These are phyloP conservation scores for Papilio elwesi DNA, from an alignment of 2,888 invertebrate genomes.

Conservation along the genomic window DNA sequence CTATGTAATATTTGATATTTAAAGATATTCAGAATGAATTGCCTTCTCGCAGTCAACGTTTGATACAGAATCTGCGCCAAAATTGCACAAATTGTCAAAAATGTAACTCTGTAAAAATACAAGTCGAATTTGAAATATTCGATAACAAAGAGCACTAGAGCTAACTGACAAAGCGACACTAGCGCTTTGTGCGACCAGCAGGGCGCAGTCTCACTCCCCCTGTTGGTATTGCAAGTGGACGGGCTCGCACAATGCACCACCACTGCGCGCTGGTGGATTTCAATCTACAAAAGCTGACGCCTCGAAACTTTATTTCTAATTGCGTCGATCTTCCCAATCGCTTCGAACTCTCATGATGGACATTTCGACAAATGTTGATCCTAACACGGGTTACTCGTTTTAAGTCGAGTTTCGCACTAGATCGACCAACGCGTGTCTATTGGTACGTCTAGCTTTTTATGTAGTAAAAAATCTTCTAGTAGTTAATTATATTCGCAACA, in stretches of 20 bases:
- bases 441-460: neutral
- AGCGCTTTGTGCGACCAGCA: constrained; percentile 1
- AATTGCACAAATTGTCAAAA: neutral
- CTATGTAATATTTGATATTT: too few relatives aligned
- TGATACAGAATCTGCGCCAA: neutral
- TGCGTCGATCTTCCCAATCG: neutral
- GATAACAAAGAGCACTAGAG: constrained; percentile 12
- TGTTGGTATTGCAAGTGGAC: neutral
- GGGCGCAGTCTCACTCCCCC: neutral
- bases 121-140: constrained; percentile 18
- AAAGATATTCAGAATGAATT: too few relatives aligned
- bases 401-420: too few relatives aligned
- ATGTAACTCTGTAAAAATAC: constrained; percentile 9
- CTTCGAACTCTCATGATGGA: neutral
- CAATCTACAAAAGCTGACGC: constrained; percentile 4
- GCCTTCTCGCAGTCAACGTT: too few relatives aligned
- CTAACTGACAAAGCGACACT: constrained; percentile 1
- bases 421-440: neutral
- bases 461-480: too few relatives aligned
- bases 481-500: too few relatives aligned
- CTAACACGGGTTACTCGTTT: neutral
- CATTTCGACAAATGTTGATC: neutral
- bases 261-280: constrained; percentile 6
- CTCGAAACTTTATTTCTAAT: constrained; percentile 4
- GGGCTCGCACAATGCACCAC: neutral